Conservation (phyloP, 30 jellyfish, hydroid and myxozoan species). For the Euphysa ruthae region DNA sequence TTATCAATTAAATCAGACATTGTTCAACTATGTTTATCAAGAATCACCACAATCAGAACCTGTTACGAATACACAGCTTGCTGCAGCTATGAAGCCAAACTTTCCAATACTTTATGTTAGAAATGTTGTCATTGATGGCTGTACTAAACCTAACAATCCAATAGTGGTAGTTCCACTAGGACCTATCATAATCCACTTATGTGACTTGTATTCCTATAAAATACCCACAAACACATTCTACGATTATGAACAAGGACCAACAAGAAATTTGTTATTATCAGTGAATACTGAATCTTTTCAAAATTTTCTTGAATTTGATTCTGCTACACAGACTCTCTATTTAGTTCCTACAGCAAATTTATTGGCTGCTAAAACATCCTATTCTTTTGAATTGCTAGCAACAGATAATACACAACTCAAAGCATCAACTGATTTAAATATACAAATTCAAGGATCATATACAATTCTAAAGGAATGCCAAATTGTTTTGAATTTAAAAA, state of each 20-base stretch:
- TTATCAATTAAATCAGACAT: neutral
- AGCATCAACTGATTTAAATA: conserved; percentile 1
- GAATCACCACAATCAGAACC: neutral
- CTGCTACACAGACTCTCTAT: conserved; percentile 16
- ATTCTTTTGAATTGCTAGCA: neutral
- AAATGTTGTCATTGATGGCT: neutral
- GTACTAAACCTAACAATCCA: conserved; percentile 28
- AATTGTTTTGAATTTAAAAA: neutral
- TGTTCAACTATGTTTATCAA: neutral
- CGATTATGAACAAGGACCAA: conserved; percentile 37
- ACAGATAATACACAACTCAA: conserved; percentile 28
- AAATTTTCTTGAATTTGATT: neutral
- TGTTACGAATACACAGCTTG: neutral
- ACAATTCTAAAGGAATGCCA: conserved; percentile 24
- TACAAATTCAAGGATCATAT: conserved; percentile 20
- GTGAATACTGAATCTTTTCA: neutral
- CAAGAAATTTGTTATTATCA: conserved; percentile 20
- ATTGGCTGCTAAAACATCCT: neutral
- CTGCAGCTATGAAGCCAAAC: conserved; percentile 7
- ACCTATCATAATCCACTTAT: neutral
- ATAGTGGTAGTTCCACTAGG: conserved; percentile 16
- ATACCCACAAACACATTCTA: conserved; percentile 33
- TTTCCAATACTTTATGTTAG: neutral
- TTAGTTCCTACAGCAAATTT: conserved; percentile 19
- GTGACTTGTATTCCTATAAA: conserved; percentile 7